Base-by-base conservation (phyloP, 2,888 invertebrate species). In the Sarcophaga caerulescens region DNA sequence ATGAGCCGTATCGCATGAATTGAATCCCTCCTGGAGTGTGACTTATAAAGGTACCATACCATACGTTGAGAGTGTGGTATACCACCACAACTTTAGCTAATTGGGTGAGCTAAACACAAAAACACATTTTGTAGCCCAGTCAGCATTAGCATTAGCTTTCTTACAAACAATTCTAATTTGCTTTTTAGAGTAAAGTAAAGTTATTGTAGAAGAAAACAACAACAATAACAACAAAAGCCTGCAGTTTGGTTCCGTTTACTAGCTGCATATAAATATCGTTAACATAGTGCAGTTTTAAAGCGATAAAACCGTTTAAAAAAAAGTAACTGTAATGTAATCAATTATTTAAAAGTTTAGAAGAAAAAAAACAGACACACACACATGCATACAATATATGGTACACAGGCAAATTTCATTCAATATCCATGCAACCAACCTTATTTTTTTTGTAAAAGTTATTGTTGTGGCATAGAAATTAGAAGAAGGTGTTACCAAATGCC, bases 251-350 rank as follows among this genome's bases (percentile, higher is more conserved):
- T 83, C 71, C 80, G 69, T 85, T 85, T 77, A 79, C 68, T 45
- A 73, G 52, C 17, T 35, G 63, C n/a, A 69, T 63, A 60, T 62
- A 74, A 68, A 74, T 81, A 52, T 81, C 68, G 45, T 68, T 68
- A 45, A 21, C 66, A 47, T 25, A 6, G 25, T 45, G 47, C 21
- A 12, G 35, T 2, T 8, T 10, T 35, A 35, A 35, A 35, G 35
- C 8, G 8, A 35, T 59, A 79, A 79, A 73, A 65, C 57, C 17
- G 11, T 62, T 74, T 59, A 59, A 45, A 70, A 87, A 25, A 88
- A 81, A 77, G 70, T 86, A 87, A 87, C 86, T 87, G 86, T 77
- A 88, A 78, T 86, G 73, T 86, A 87, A 88, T 86, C 88, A 88
- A 83, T 85, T 70, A 85, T 77, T 80, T 83, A 69, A 76, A 83